These are phyloP conservation scores for Sebastiscus tertius DNA, from an alignment of 2,797 vertebrate species.

Conservation along the genomic window DNA sequence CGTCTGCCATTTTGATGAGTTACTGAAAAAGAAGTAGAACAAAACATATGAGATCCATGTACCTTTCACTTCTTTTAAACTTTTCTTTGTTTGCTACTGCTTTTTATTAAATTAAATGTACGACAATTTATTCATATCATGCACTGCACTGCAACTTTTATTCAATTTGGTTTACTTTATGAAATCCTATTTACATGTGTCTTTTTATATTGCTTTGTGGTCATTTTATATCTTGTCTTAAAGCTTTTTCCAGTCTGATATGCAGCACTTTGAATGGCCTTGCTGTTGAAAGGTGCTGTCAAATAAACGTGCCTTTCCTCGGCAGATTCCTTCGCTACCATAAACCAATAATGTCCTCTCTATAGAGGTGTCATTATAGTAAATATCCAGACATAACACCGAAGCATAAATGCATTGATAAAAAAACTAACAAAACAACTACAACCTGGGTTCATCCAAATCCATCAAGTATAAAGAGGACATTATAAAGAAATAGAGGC, in stretches of 20 bases:
- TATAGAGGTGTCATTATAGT: neutral
- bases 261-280: neutral
- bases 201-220: neutral
- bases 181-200: neutral
- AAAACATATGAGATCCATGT: neutral
- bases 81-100: neutral
- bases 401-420: neutral
- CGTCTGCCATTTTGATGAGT: slow-evolving; percentile 42
- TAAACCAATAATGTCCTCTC: neutral
- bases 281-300: neutral
- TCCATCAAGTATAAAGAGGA: neutral
- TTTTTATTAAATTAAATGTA: neutral
- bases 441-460: neutral
- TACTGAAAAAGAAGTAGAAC: neutral
- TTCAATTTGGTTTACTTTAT: neutral
- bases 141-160: neutral
- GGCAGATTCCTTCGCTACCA: neutral
- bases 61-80: too few species aligned
- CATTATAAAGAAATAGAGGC: too few species aligned
- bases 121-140: neutral
- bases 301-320: neutral
- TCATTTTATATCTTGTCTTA: neutral
- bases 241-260: neutral
- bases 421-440: neutral
- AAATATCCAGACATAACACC: neutral